phyloP scores from a whole-genome alignment of 2,888 invertebrate species.

The Limnephilus rhombicus region DNA sequence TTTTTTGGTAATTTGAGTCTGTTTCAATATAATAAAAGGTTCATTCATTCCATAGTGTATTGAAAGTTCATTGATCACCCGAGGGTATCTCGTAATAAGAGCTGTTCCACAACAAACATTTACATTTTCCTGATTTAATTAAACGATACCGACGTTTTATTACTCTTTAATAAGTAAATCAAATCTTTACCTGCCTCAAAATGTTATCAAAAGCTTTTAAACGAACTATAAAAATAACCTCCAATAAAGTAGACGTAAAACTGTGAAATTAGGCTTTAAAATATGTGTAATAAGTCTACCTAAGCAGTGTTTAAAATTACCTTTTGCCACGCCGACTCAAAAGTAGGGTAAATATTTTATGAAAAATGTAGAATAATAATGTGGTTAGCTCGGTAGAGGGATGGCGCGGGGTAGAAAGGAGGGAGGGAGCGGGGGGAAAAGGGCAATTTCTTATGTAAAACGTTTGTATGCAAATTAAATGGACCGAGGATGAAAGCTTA shows the following conservation, averaged over 20 bases:
- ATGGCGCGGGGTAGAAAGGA: not conserved
- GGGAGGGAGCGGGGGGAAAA: not conserved
- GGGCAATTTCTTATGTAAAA: constrained; percentile 55
- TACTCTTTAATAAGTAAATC: not conserved
- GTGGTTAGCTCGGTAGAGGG: constrained; percentile 20
- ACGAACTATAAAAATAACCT: not conserved
- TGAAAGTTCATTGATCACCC: not conserved
- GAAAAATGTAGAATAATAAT: constrained; percentile 60
- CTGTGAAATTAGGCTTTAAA: constrained; percentile 19
- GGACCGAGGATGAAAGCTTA: constrained; percentile 61
- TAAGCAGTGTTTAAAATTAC: constrained; percentile 44
- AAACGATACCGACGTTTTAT: not conserved
- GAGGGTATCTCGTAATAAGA: not conserved
- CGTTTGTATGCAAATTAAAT: constrained; percentile 65
- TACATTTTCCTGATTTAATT: not conserved
- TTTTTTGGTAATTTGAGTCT: not conserved
- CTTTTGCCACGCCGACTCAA: constrained; percentile 14
- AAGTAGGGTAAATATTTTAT: constrained; percentile 18
- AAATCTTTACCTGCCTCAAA: not conserved
- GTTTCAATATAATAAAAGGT: not conserved
- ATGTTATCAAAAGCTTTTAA: not conserved
- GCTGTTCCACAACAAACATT: not conserved
- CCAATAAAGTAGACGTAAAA: not conserved
- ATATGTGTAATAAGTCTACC: constrained; percentile 2
- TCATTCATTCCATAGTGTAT: not conserved